Evolutionary conservation across 92 coral and sea anemone species (phyloP), one percentile per base, ranked within the genome.

Genomic region (Isaurus tuberculatus): DNA sequence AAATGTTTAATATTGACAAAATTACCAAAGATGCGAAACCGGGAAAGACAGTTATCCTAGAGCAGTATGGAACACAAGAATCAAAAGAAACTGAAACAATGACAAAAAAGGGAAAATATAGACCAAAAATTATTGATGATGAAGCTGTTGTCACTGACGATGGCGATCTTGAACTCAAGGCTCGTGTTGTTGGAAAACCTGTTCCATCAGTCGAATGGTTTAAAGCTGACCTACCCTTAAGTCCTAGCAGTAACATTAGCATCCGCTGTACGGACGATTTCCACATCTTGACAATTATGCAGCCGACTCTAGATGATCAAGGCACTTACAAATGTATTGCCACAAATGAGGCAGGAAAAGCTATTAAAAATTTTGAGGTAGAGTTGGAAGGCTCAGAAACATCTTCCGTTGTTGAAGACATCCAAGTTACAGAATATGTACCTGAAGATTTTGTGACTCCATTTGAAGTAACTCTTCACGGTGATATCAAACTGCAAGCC

Each of bases 301-400:
- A 83, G 64, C 83, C 83, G 32, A 85, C 80, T 36, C 74, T 86
- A 25, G 88, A 90, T 13, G 93, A 92, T 66, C 87, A 86, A 17
- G 96, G 96, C 36, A 83, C 82, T 11, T 92, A 92, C 84, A 90
- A 73, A 43, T 92, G 96, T 37, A 86, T 92, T 14, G 96, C 96
- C 17, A 72, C 89, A 6, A 92, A 90, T 58, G 91, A 79, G 14
- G 93, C 87, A 13, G 96, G 96, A 13, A 80, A 84, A 65, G 88
- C 91, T 27, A 81, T 89, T 65, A 85, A 90, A 36, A 88, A 89
- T 36, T 92, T 92, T 46, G 91, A 90, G 75, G 96, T 92, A 17
- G 94, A 90, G 85, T 81, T 92, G 31, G 88, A 87, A 85, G 91
- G 92, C 55, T 91, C 82, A 16, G 83, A 43, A 46, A 83, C 68